A percentile compares a stretch with the other conserved stretches of the same genome.
These are phyloP conservation scores for Epirrhoe tristata DNA, from an alignment of 2,888 invertebrate genomes.

Conservation along the genomic window DNA sequence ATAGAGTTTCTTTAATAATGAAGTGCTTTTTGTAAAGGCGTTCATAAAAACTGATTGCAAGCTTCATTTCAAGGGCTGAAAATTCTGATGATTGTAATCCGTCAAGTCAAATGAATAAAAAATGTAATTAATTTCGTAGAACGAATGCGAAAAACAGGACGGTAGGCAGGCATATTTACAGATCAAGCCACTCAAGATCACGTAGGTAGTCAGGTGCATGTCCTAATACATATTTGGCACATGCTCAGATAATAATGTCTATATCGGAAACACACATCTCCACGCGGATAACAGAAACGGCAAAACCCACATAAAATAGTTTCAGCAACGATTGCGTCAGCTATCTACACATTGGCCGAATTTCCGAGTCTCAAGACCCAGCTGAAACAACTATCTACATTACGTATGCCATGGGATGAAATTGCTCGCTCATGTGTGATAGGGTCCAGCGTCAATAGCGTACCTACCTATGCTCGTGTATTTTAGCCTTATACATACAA, in stretches of 20 bases:
- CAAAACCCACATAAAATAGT: conserved; percentile 7
- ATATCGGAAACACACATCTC: conserved; percentile 2
- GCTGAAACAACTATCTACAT: conserved; percentile 4
- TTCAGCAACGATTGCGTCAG: conserved; percentile 9
- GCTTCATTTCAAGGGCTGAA: too few relatives aligned
- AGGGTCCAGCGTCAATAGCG: conserved; percentile 34
- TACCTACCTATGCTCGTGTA: conserved; percentile 16
- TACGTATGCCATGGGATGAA: conserved; percentile 20
- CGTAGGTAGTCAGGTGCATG: too few relatives aligned
- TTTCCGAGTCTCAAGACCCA: conserved; percentile 2
- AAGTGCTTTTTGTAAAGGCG: not conserved
- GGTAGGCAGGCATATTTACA: too few relatives aligned
- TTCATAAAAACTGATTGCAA: too few relatives aligned
- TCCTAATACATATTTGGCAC: too few relatives aligned
- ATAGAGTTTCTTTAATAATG: conserved; percentile 12
- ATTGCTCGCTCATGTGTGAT: conserved; percentile 28
- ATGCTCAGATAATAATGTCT: not conserved
- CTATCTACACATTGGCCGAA: not conserved
- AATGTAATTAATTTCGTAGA: too few relatives aligned
- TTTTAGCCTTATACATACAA: not conserved
- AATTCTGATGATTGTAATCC: too few relatives aligned
- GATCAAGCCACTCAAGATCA: too few relatives aligned
- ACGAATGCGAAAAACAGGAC: too few relatives aligned
- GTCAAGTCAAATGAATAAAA: too few relatives aligned
- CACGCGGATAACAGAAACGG: not conserved